Conservation (phyloP, 2,113 vertebrate genomes). For the Oryzias melastigma region DNA sequence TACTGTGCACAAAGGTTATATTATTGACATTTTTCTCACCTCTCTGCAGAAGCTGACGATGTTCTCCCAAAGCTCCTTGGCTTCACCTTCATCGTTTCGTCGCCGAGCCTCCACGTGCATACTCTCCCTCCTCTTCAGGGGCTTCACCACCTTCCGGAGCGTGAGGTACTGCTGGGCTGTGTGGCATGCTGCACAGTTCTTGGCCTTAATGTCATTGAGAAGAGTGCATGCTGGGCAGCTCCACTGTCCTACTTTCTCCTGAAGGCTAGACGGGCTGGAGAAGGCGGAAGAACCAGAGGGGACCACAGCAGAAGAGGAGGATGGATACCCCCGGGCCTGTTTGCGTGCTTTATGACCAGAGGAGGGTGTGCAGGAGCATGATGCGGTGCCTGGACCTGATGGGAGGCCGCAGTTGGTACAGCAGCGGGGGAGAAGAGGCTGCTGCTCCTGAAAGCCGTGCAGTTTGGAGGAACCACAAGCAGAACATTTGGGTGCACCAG, state of each 20-base stretch:
- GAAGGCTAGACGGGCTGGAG: slow-evolving; percentile 40
- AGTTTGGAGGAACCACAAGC: slow-evolving; percentile 91
- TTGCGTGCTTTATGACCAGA: slow-evolving; percentile 75
- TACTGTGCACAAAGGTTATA: not conserved
- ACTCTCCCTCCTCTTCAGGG: slow-evolving; percentile 90
- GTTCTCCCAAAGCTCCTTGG: slow-evolving; percentile 96
- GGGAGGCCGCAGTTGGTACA: slow-evolving; percentile 77
- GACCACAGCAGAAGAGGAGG: slow-evolving; percentile 50
- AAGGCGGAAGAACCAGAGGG: slow-evolving; percentile 46
- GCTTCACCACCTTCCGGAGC: slow-evolving; percentile 80
- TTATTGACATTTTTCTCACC: slow-evolving; percentile 75
- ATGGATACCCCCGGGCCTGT: slow-evolving; percentile 69
- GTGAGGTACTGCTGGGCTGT: slow-evolving; percentile 88
- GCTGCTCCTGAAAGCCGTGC: slow-evolving; percentile 92
- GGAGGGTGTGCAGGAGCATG: slow-evolving; percentile 61
- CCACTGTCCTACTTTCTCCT: slow-evolving; percentile 82
- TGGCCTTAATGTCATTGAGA: slow-evolving; percentile 85
- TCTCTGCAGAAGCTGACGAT: slow-evolving; percentile 95
- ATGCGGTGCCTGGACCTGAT: slow-evolving; percentile 48
- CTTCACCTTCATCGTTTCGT: slow-evolving; percentile 92
- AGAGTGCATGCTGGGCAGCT: slow-evolving; percentile 93
- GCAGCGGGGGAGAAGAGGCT: slow-evolving; percentile 46
- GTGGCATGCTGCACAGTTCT: slow-evolving; percentile 92
- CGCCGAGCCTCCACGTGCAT: slow-evolving; percentile 92
- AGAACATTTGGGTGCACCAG: slow-evolving; percentile 82